Conservation (phyloP, 2,797 vertebrate genomes). For the Chrysocyon brachyurus region DNA sequence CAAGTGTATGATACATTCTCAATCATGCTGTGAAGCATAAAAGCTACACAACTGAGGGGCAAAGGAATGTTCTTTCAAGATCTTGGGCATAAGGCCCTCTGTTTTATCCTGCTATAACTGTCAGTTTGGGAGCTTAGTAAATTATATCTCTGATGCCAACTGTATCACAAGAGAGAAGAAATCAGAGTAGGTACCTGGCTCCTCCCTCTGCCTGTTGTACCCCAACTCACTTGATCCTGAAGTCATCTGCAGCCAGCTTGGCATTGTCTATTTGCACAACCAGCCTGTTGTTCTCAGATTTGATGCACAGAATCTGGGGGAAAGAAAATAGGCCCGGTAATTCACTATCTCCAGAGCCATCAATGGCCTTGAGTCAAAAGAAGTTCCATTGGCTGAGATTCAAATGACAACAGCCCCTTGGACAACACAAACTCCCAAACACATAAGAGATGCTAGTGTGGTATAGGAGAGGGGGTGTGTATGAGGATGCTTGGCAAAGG, state of each 20-base stretch:
- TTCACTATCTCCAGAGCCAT: not conserved
- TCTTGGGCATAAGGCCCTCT: not conserved
- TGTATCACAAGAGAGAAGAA: not conserved
- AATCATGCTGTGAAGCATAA: not conserved
- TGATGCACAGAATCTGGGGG: conserved; percentile 70
- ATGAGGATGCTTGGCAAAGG: not conserved
- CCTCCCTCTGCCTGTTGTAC: not conserved
- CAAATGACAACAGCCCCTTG: not conserved
- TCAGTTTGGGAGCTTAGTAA: not conserved
- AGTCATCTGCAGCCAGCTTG: conserved; percentile 78
- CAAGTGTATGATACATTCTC: not conserved
- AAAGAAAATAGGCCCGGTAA: not conserved
- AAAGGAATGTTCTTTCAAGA: not conserved
- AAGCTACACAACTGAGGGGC: not conserved
- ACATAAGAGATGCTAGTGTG: not conserved
- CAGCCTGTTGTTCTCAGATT: conserved; percentile 77
- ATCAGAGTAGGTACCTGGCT: not conserved
- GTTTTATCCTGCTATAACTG: not conserved
- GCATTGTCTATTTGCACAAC: conserved; percentile 73
- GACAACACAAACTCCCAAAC: not conserved
- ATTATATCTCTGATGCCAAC: not conserved
- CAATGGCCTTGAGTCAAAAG: not conserved
- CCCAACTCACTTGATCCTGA: conserved; percentile 76
- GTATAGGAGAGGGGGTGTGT: not conserved
- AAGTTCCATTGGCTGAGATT: not conserved